Evolutionary conservation across 2,797 vertebrate species (phyloP).

Genomic region (Artibeus lituratus): DNA sequence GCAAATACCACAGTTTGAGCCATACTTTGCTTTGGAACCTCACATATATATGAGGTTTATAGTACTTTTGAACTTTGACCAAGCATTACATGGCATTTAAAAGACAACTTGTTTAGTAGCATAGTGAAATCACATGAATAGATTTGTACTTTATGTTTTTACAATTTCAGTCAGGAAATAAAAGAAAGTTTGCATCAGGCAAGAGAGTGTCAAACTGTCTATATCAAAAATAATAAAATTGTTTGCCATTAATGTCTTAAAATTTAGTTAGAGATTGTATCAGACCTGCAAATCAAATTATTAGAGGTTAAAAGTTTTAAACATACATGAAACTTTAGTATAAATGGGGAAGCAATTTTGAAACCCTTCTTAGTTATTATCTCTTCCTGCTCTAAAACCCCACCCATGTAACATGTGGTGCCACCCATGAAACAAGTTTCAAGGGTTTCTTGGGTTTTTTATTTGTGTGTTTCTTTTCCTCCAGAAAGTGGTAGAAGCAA

Average conservation of each 20-base stretch:
- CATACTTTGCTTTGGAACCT: neutral
- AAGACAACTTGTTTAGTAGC: neutral
- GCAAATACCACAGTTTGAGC: neutral
- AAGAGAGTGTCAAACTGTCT: neutral
- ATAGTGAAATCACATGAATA: neutral
- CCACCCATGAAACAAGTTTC: neutral
- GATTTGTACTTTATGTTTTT: neutral
- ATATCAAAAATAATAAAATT: neutral
- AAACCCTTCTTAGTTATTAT: neutral
- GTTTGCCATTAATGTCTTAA: neutral
- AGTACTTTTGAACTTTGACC: neutral
- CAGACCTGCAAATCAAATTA: neutral
- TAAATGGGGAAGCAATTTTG: neutral
- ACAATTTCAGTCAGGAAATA: neutral
- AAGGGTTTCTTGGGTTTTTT: neutral
- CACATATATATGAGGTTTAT: neutral
- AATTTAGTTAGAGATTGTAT: neutral
- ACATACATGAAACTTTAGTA: neutral
- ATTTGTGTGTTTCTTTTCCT: neutral
- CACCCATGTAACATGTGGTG: neutral
- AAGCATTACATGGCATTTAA: neutral
- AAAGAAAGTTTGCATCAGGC: neutral
- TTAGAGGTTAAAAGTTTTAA: neutral
- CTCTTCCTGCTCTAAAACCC: fast-evolving
- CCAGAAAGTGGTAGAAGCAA: neutral